Percentiles rank a stretch among this genome's conserved stretches.
These are phyloP conservation scores for Epirrhoe alternata DNA, from an alignment of 2,888 invertebrate species.

Conservation along the genomic window DNA sequence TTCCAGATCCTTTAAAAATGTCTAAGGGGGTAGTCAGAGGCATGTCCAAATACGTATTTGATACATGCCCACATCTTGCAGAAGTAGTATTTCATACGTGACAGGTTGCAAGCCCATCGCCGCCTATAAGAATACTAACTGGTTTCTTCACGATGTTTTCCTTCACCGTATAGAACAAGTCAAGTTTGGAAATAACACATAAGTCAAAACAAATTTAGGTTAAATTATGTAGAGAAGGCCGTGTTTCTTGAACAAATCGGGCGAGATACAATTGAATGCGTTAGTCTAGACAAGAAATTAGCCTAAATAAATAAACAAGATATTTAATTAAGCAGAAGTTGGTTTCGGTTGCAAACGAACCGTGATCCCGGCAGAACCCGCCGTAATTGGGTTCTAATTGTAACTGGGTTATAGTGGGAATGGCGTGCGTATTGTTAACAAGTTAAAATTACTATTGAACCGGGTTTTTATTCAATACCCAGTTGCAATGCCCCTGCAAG, in stretches of 20 bases:
- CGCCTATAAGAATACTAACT: too few relatives aligned
- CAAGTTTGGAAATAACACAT: too few relatives aligned
- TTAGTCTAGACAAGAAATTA: slow-evolving; percentile 34
- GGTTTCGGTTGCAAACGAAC: slow-evolving; percentile 32
- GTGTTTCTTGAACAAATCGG: not conserved
- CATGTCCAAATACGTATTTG: too few relatives aligned
- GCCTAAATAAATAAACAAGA: slow-evolving; percentile 36
- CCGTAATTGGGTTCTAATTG: slow-evolving; percentile 36
- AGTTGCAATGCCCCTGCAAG: not conserved
- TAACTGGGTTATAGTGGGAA: slow-evolving; percentile 32
- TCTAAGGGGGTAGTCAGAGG: too few relatives aligned
- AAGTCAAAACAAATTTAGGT: too few relatives aligned
- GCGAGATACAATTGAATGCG: slow-evolving; percentile 3
- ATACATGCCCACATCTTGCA: too few relatives aligned
- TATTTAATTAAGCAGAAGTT: slow-evolving; percentile 35
- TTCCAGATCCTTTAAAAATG: too few relatives aligned
- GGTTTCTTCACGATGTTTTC: too few relatives aligned
- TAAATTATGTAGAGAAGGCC: not conserved
- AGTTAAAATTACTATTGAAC: slow-evolving; percentile 16
- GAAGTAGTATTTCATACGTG: too few relatives aligned
- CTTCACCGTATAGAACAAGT: too few relatives aligned
- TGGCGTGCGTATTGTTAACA: slow-evolving; percentile 35
- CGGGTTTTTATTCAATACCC: not conserved
- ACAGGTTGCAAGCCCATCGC: too few relatives aligned
- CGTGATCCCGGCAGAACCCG: slow-evolving; percentile 28